Percentiles rank a stretch among this genome's conserved stretches.
These are phyloP conservation scores for Atta cephalotes DNA, from an alignment of 1,140 invertebrate species.

Conservation along the genomic window DNA sequence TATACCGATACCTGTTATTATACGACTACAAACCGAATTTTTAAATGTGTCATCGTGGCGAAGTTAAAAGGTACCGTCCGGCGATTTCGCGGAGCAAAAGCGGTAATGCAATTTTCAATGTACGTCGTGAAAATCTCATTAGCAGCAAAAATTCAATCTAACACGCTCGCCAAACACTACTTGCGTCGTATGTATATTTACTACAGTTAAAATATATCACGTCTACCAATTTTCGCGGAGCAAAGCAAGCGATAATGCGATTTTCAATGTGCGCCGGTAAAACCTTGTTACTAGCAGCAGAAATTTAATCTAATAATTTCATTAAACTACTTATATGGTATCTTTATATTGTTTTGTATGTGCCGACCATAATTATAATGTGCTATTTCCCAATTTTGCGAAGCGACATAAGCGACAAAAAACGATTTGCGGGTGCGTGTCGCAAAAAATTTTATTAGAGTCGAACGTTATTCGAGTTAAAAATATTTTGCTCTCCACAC, in stretches of 20 bases:
- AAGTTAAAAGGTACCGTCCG: conserved; percentile 53
- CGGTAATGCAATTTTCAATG: conserved; percentile 60
- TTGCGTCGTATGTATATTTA: conserved; percentile 55
- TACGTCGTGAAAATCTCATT: conserved; percentile 62
- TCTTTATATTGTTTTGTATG: conserved; percentile 52
- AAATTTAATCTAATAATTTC: conserved; percentile 61
- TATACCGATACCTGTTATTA: neutral
- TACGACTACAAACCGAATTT: conserved; percentile 48
- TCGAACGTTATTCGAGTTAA: neutral
- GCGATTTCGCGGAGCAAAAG: conserved; percentile 52
- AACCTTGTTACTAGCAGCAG: conserved; percentile 57
- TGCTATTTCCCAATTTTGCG: conserved; percentile 21
- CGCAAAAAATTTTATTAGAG: neutral
- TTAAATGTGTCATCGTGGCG: conserved; percentile 52
- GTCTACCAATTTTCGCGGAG: conserved; percentile 61
- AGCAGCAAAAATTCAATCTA: conserved; percentile 62
- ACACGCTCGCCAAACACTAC: conserved; percentile 63
- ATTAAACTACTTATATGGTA: conserved; percentile 51
- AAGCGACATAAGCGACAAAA: neutral
- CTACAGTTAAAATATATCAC: conserved; percentile 61
- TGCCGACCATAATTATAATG: conserved; percentile 45
- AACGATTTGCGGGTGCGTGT: neutral
- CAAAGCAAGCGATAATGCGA: conserved; percentile 63
- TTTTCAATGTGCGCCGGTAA: conserved; percentile 53
- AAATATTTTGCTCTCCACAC: conserved; percentile 2